A percentile compares a stretch with the other conserved stretches of the same genome.
These are phyloP conservation scores for Pygoscelis antarcticus DNA, from an alignment of 2,113 vertebrate genomes.

Conservation along the genomic window DNA sequence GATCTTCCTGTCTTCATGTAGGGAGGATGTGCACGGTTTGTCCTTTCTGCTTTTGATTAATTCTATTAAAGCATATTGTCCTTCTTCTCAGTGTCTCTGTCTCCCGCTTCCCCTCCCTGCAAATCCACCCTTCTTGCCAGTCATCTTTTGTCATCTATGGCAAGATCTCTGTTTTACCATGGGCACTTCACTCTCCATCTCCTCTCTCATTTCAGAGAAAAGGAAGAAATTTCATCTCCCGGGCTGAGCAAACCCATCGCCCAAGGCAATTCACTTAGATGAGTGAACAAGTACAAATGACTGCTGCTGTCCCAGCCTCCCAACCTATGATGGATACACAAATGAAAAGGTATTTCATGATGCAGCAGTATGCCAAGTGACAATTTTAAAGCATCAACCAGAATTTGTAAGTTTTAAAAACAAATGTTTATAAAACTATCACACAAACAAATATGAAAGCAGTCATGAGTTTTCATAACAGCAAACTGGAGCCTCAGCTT, in stretches of 20 bases:
- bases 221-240: background rate
- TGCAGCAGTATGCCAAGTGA: background rate
- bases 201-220: background rate
- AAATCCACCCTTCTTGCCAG: background rate
- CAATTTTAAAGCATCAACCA: background rate
- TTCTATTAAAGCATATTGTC: background rate
- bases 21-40: background rate
- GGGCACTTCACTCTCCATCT: background rate
- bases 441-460: background rate
- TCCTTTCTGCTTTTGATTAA: background rate
- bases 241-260: background rate
- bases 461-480: background rate
- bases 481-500: background rate
- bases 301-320: background rate
- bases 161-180: background rate
- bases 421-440: background rate
- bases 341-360: background rate
- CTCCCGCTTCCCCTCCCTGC: background rate
- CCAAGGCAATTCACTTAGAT: background rate
- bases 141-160: background rate
- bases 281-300: background rate
- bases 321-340: background rate
- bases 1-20: background rate
- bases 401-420: background rate
- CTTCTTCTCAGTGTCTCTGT: background rate